Conservation (phyloP, 2,888 invertebrate species). For the Gasteruption jaculator region DNA sequence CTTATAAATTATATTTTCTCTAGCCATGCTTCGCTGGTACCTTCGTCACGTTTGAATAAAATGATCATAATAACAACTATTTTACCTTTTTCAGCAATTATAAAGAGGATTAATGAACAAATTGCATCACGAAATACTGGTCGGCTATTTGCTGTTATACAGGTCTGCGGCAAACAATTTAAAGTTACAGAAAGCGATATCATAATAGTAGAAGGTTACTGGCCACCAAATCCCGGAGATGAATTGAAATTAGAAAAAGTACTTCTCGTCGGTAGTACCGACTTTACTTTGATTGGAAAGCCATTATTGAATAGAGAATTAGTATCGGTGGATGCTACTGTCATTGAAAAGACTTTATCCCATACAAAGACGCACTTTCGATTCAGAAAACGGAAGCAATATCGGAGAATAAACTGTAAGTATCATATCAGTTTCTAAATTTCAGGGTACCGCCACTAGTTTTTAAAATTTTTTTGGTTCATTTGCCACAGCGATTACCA, state of each 20-base stretch:
- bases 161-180: conserved; percentile 78
- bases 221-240: conserved; percentile 80
- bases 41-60: too few species aligned
- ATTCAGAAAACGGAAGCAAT: conserved; percentile 75
- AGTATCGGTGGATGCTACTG: conserved; percentile 72
- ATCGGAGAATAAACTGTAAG: conserved; percentile 68
- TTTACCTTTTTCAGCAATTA: conserved; percentile 51
- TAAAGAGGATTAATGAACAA: conserved; percentile 63
- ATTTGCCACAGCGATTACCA: conserved; percentile 25
- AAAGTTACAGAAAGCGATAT: conserved; percentile 83
- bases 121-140: conserved; percentile 57
- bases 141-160: conserved; percentile 76
- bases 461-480: conserved; percentile 5
- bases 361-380: conserved; percentile 75
- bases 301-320: conserved; percentile 73
- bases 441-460: too few species aligned
- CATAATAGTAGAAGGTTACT: conserved; percentile 75
- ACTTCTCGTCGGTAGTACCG: conserved; percentile 69
- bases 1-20: too few species aligned
- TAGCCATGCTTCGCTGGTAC: too few species aligned
- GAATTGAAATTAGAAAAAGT: conserved; percentile 79
- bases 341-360: conserved; percentile 78
- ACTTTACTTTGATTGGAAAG: conserved; percentile 78
- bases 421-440: too few species aligned
- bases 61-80: neutral